Conservation (phyloP, 2,888 invertebrate genomes). For the Cactoblastis cactorum region DNA sequence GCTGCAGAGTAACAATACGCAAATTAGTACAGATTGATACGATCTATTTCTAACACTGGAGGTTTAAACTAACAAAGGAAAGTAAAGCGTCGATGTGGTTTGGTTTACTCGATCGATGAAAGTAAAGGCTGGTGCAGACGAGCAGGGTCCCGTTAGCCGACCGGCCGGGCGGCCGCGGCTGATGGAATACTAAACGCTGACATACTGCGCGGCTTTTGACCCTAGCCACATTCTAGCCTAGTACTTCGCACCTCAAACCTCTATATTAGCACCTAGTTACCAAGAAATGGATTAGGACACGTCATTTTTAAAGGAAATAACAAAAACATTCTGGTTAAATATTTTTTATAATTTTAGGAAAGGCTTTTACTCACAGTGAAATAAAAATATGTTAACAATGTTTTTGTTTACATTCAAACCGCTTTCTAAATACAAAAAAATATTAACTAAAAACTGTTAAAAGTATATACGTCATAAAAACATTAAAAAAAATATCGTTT, state of each 20-base stretch:
- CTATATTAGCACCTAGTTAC: conserved; percentile 36
- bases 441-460: no score
- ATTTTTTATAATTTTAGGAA: neutral
- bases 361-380: no score
- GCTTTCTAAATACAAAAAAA: no score
- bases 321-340: neutral
- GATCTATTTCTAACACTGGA: conserved; percentile 37
- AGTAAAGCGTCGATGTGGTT: conserved; percentile 70
- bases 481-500: neutral
- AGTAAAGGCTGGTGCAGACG: conserved; percentile 75
- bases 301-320: neutral
- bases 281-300: conserved; percentile 2
- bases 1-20: neutral
- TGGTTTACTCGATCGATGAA: conserved; percentile 75
- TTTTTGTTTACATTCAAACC: no score
- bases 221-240: conserved; percentile 76
- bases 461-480: no score
- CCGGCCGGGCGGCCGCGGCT: conserved; percentile 54
- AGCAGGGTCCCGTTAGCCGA: conserved; percentile 70
- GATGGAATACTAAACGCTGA: conserved; percentile 78
- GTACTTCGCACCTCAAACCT: conserved; percentile 65
- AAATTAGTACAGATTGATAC: conserved; percentile 19
- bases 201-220: conserved; percentile 79
- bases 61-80: conserved; percentile 74
- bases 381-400: no score